These are phyloP conservation scores for Papilio elwesi DNA, from an alignment of 2,888 invertebrate species.

Conservation along the genomic window DNA sequence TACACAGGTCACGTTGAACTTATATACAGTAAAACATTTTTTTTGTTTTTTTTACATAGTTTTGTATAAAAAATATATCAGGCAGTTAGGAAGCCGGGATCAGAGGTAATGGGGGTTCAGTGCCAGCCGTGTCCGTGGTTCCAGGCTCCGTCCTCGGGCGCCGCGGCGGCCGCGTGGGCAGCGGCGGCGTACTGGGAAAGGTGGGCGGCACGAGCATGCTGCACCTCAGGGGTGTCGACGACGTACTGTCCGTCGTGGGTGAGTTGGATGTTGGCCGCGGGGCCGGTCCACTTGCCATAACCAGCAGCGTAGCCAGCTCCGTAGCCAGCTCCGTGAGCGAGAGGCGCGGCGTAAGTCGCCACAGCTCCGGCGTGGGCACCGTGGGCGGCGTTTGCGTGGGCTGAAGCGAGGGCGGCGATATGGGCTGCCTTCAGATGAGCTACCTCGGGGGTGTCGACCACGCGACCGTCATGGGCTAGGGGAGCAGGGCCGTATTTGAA, in stretches of 20 bases:
- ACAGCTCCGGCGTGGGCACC: conserved; percentile 46
- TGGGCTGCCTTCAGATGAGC: conserved; percentile 84
- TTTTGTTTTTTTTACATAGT: conserved; percentile 63
- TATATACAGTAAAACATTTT: conserved; percentile 74
- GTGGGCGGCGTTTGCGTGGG: conserved; percentile 64
- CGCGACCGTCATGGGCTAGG: conserved; percentile 80
- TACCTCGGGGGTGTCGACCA: conserved; percentile 82
- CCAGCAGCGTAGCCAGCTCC: conserved; percentile 67
- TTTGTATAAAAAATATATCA: conserved; percentile 78
- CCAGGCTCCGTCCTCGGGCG: conserved; percentile 78
- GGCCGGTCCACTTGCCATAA: conserved; percentile 79
- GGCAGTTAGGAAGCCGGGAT: conserved; percentile 63
- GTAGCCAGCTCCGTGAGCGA: conserved; percentile 57
- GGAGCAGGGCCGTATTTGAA: conserved; percentile 81
- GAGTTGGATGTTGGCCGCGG: conserved; percentile 79
- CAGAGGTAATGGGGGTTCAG: conserved; percentile 73
- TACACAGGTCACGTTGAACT: conserved; percentile 76
- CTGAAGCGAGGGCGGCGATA: conserved; percentile 75
- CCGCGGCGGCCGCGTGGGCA: conserved; percentile 75
- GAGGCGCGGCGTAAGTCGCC: conserved; percentile 56
- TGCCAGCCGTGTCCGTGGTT: conserved; percentile 54
- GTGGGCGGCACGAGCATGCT: conserved; percentile 78
- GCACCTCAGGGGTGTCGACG: conserved; percentile 79
- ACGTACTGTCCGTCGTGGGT: conserved; percentile 82
- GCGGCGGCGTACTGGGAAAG: conserved; percentile 73